Conservation (phyloP, 2,888 invertebrate species). For the Cataglyphis albicans region DNA sequence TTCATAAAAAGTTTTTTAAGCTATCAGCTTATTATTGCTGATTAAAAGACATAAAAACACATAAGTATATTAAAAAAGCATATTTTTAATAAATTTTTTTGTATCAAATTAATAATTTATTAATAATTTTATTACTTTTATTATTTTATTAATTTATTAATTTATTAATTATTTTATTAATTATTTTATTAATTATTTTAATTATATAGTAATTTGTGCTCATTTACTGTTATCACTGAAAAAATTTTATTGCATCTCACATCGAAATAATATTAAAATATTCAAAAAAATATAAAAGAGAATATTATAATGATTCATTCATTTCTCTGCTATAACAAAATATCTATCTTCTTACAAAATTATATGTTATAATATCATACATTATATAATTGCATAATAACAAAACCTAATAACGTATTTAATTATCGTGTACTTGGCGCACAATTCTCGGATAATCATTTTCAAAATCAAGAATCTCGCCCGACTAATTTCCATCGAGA, state of each 20-base stretch:
- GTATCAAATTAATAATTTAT: neutral
- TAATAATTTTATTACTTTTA: too few species aligned
- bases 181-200: neutral
- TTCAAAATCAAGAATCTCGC: neutral
- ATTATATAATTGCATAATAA: too few species aligned
- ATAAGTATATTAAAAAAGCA: neutral
- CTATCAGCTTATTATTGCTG: neutral
- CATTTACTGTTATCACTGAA: neutral
- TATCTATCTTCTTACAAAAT: neutral
- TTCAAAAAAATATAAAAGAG: neutral
- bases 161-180: neutral
- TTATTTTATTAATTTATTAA: neutral
- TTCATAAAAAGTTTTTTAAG: neutral
- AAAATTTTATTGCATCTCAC: neutral
- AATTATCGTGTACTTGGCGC: neutral
- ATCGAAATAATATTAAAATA: neutral
- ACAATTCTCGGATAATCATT: slow-evolving; percentile 2
- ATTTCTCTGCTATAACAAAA: neutral
- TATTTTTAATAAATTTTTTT: neutral
- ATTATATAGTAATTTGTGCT: neutral
- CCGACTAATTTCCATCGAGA: slow-evolving; percentile 27
- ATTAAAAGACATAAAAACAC: neutral
- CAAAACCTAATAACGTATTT: too few species aligned
- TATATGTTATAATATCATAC: neutral
- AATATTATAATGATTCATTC: neutral